Percentiles rank a stretch among this genome's conserved stretches.
These are phyloP conservation scores for Apteryx owenii DNA, from an alignment of 2,113 vertebrate genomes.

Conservation along the genomic window DNA sequence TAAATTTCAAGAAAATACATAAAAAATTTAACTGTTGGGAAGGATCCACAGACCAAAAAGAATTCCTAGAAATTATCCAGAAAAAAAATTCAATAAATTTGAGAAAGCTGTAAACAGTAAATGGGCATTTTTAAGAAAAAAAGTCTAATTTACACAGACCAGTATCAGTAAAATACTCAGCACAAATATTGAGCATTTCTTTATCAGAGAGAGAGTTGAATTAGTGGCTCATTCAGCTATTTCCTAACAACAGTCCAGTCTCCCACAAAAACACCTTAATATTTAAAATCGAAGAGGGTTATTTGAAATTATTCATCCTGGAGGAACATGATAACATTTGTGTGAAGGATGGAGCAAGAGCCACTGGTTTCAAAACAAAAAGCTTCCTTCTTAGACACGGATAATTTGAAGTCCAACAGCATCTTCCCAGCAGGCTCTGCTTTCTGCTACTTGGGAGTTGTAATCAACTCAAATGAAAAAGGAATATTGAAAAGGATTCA, in stretches of 20 bases:
- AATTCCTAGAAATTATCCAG: not conserved
- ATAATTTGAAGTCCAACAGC: not conserved
- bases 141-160: not conserved
- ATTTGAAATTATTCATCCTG: not conserved
- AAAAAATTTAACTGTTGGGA: not conserved
- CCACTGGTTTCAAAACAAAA: not conserved
- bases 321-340: not conserved
- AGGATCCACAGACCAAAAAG: not conserved
- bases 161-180: accelerated
- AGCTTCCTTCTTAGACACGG: not conserved
- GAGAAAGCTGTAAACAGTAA: not conserved
- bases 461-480: not conserved
- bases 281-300: not conserved
- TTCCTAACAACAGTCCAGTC: not conserved
- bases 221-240: not conserved
- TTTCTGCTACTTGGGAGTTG: not conserved
- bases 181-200: not conserved
- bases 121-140: not conserved
- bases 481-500: not conserved
- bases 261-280: not conserved
- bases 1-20: not conserved
- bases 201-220: not conserved
- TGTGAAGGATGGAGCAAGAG: not conserved
- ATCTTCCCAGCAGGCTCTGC: not conserved
- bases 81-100: not conserved